Evolutionary conservation across 2,888 invertebrate genomes (phyloP), one percentile per base, ranked within the genome.

Genomic region (Hypomecis punctinalis): DNA sequence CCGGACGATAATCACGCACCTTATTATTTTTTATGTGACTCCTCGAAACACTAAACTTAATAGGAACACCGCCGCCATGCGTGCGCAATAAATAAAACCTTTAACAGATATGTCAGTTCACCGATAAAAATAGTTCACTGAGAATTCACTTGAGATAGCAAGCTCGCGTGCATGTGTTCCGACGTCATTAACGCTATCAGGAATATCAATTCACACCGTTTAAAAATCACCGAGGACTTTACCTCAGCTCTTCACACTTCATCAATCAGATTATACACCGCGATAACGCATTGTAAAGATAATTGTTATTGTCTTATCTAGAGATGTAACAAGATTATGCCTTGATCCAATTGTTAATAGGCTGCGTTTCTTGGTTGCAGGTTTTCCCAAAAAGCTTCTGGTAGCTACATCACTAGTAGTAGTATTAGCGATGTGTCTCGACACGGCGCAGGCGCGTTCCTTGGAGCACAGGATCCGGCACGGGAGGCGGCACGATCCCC

Each of bases 361-460:
- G n/a, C 9, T 58, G 11, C 77, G 61, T 81, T 75, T 74, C 64
- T 91, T 90, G 82, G 82, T 89, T 90, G 0, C 91, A 93, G 93
- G 88, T 91, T 91, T 91, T 89, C 84, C 90, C 83, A 93, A 90
- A 89, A 92, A 88, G 91, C 91, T 92, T 83, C 88, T 92, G 86
- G 87, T 91, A 87, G 92, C 91, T 89, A 82, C 86, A 84, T 85
- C 89, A 71, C 73, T 93, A 82, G 78, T 91, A 77, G 80, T 89
- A 71, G 82, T 93, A 75, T 75, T 93, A 78, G 82, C 89, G 60
- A 92, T 91, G 91, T 88, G 89, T 77, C 80, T 91, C 69, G 86
- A 83, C 74, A 86, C 89, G 76, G 78, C 80, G 49, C 91, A 91
- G 70, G 88, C 88, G 62, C 81, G 86, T 45, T 71, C 86, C 58